phyloP scores from a whole-genome alignment of 2,113 vertebrate species.

The Dasyurus viverrinus region DNA sequence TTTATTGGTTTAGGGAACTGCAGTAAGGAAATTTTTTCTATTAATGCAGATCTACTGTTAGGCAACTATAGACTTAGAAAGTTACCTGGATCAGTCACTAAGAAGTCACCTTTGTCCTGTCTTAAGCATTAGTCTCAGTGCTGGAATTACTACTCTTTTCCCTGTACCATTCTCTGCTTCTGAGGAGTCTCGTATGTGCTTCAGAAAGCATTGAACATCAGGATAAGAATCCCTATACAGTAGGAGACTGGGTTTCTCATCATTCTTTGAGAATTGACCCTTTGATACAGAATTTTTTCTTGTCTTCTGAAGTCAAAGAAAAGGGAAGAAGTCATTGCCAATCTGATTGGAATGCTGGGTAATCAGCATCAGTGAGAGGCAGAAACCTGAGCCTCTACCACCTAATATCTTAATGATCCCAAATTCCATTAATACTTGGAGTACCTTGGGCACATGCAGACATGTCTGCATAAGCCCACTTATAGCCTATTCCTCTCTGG shows the following conservation, averaged over 20 bases:
- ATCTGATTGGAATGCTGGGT: constrained; percentile 23
- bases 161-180: neutral
- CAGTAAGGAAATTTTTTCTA: neutral
- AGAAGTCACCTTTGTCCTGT: neutral
- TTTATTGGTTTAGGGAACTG: neutral
- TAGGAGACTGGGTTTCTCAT: neutral
- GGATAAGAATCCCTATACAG: neutral
- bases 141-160: neutral
- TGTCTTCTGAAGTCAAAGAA: constrained; percentile 40
- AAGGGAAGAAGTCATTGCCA: constrained; percentile 36
- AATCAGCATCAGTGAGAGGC: constrained; percentile 45
- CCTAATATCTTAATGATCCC: constrained; percentile 1
- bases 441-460: constrained; percentile 9
- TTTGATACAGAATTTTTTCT: constrained; percentile 25
- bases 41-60: neutral
- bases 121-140: neutral
- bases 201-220: neutral
- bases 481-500: neutral
- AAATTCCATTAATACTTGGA: constrained; percentile 46
- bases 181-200: neutral
- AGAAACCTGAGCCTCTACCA: constrained; percentile 42
- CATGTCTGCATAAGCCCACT: neutral
- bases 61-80: neutral
- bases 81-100: neutral
- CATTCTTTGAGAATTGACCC: constrained; percentile 6